Percentiles rank a stretch among this genome's conserved stretches.
phyloP scores from a whole-genome alignment of 2,797 vertebrate species.

The Zalophus californianus region DNA sequence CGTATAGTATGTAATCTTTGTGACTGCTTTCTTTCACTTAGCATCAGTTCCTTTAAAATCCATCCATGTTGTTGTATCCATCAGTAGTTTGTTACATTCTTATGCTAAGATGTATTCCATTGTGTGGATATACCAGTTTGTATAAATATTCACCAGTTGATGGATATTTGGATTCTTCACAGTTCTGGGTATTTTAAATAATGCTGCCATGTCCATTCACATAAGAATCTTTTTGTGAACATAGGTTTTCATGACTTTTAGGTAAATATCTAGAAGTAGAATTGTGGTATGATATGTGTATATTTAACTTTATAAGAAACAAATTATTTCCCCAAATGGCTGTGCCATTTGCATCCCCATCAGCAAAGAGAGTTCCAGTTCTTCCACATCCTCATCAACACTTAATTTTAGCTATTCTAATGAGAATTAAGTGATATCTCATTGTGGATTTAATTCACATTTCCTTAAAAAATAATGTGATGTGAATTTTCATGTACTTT shows the following conservation, averaged over 20 bases:
- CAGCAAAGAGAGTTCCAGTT: neutral
- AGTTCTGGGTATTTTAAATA: neutral
- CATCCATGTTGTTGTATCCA: neutral
- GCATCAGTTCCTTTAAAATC: neutral
- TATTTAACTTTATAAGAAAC: neutral
- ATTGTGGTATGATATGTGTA: neutral
- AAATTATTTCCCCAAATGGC: neutral
- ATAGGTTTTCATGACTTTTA: neutral
- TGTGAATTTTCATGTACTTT: neutral
- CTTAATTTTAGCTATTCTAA: neutral
- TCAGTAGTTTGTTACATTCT: neutral
- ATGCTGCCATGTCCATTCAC: neutral
- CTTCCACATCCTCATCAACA: neutral
- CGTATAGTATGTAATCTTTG: neutral
- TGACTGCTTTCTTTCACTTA: neutral
- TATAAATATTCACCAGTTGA: neutral
- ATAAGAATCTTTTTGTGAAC: neutral
- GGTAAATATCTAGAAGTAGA: neutral
- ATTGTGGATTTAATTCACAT: neutral
- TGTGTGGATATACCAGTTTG: neutral
- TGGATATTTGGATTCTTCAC: neutral
- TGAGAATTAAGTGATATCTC: neutral
- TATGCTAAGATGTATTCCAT: neutral
- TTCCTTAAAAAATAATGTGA: neutral
- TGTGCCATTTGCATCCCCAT: neutral